Conservation (phyloP, 1,140 invertebrate genomes). For the Pogonognathellus flavescens region DNA sequence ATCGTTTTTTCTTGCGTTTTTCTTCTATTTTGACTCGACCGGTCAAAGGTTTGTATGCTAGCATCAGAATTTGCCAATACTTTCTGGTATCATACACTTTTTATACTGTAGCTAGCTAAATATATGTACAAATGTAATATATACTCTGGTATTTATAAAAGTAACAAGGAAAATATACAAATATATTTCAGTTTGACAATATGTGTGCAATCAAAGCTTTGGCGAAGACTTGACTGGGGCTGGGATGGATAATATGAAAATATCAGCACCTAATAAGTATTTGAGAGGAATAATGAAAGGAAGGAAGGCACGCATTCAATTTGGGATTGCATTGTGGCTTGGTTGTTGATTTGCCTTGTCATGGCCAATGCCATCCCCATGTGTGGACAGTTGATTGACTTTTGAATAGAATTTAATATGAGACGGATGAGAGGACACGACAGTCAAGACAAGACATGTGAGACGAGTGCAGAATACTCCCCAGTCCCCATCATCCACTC, state of each 20-base stretch:
- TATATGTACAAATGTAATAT: too few species aligned
- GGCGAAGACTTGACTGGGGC: not conserved
- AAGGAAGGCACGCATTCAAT: constrained; percentile 29
- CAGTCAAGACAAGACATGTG: not conserved
- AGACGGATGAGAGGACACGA: constrained; percentile 29
- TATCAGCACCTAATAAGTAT: not conserved
- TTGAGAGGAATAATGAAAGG: not conserved
- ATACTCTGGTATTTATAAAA: too few species aligned
- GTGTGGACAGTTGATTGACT: constrained; percentile 46
- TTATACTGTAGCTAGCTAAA: too few species aligned
- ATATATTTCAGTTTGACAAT: too few species aligned
- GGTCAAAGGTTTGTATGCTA: too few species aligned
- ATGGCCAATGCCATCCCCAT: constrained; percentile 5
- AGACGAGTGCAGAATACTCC: constrained; percentile 13
- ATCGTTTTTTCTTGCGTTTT: too few species aligned
- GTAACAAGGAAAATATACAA: too few species aligned
- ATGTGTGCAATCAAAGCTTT: too few species aligned
- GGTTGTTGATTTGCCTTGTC: constrained; percentile 5
- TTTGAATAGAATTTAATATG: constrained; percentile 42
- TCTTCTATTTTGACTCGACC: too few species aligned
- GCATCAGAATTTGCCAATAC: too few species aligned
- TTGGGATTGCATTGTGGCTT: constrained; percentile 7
- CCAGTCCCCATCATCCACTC: not conserved
- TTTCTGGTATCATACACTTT: too few species aligned
- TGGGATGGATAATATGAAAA: not conserved